phyloP scores from a whole-genome alignment of 2,797 vertebrate species.

The Chaenodraco wilsoni region DNA sequence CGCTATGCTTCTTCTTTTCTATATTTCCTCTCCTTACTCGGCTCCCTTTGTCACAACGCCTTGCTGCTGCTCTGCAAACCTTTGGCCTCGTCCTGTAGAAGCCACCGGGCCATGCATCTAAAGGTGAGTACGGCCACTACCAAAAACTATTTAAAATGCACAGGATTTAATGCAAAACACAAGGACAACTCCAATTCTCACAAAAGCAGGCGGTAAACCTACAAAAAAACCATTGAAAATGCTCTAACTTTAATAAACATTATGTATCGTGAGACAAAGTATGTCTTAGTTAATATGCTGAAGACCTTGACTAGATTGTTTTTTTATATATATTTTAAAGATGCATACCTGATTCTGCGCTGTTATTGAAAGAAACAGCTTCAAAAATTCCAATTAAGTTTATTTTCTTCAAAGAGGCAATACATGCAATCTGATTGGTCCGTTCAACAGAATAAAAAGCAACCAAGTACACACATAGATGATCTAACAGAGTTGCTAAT shows the following conservation, averaged over 20 bases:
- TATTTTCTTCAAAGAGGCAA: too few relatives aligned
- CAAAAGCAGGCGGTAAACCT: too few relatives aligned
- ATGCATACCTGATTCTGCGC: background rate
- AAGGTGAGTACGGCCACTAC: slow-evolving; percentile 66
- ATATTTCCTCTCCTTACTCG: background rate
- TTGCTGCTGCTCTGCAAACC: slow-evolving; percentile 39
- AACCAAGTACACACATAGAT: slow-evolving; percentile 2
- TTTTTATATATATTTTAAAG: background rate
- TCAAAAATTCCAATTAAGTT: too few relatives aligned
- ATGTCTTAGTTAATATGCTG: background rate
- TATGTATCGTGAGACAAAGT: background rate
- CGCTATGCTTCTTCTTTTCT: slow-evolving; percentile 14
- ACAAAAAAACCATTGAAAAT: background rate
- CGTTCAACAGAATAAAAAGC: slow-evolving; percentile 16
- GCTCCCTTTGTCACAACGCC: slow-evolving; percentile 1
- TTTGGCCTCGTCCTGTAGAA: slow-evolving; percentile 59
- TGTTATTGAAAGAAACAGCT: background rate
- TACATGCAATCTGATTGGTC: slow-evolving; percentile 6
- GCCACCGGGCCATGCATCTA: slow-evolving; percentile 34
- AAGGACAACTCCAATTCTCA: background rate
- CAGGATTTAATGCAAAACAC: background rate
- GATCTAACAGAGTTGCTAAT: slow-evolving; percentile 24
- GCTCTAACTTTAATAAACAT: background rate
- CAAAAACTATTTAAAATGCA: background rate
- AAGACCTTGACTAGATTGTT: background rate